Percentiles rank a stretch among this genome's conserved stretches.
Evolutionary conservation across 2,113 vertebrate genomes (phyloP).

Genomic region (Recurvirostra avosetta): DNA sequence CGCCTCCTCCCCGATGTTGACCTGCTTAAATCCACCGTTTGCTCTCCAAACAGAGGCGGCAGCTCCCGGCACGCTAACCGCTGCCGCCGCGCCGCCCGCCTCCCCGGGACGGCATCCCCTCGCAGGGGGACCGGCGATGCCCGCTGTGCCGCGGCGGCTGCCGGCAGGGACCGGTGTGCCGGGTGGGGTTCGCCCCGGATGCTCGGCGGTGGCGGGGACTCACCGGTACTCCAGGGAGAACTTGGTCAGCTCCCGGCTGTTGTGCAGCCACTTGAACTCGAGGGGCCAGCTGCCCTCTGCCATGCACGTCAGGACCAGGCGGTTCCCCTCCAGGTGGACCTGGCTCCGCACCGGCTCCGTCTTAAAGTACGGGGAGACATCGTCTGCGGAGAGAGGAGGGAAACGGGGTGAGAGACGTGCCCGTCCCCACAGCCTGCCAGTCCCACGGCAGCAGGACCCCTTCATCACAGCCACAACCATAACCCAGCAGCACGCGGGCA

Average conservation of each 20-base stretch:
- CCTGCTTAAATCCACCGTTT: neutral
- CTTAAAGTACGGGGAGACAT: constrained; percentile 96
- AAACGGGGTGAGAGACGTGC: neutral
- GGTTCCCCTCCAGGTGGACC: constrained; percentile 95
- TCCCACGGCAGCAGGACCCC: rapidly evolving
- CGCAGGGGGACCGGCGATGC: neutral
- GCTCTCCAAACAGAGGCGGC: constrained; percentile 6
- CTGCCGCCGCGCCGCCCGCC: neutral
- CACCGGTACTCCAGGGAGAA: constrained; percentile 97
- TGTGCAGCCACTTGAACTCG: constrained; percentile 97
- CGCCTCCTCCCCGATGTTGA: neutral
- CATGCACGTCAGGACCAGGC: constrained; percentile 98
- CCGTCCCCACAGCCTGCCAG: neutral
- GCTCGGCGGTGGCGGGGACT: neutral
- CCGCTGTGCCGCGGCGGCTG: neutral
- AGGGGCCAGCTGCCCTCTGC: constrained; percentile 98
- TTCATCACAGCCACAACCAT: rapidly evolving
- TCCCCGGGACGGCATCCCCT: neutral
- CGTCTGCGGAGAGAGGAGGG: constrained; percentile 74
- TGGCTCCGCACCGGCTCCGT: constrained; percentile 93
- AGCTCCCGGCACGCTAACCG: neutral
- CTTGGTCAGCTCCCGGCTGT: constrained; percentile 88
- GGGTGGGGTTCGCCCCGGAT: rapidly evolving
- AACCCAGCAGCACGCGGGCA: neutral
- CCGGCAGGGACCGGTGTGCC: rapidly evolving